Evolutionary conservation across 2,797 vertebrate genomes (phyloP).

Genomic region (Epinephelus awoara): DNA sequence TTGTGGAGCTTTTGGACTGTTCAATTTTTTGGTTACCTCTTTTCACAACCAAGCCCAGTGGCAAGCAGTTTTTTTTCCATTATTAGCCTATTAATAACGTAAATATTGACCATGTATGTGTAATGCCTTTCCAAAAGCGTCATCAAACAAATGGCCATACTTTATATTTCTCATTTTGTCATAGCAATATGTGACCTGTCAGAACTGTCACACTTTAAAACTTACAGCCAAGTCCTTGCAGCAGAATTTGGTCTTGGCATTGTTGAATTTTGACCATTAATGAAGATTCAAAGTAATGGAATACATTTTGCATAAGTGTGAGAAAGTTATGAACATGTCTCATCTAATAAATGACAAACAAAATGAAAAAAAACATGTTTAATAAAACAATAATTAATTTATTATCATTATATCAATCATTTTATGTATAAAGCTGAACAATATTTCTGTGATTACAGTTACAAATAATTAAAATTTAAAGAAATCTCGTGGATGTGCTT

Average conservation of each 20-base stretch:
- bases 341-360: background rate
- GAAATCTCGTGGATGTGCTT: constrained; percentile 48
- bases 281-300: background rate
- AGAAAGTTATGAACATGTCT: background rate
- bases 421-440: background rate
- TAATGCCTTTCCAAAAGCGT: background rate
- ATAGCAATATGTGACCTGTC: background rate
- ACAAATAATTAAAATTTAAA: background rate
- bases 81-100: background rate
- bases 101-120: background rate
- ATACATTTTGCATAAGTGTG: background rate
- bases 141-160: background rate
- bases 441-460: background rate
- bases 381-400: no score
- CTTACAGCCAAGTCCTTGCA: background rate
- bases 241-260: background rate
- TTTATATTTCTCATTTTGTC: background rate
- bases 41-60: background rate
- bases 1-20: background rate
- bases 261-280: no score
- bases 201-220: background rate
- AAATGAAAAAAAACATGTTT: background rate
- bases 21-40: background rate
- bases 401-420: background rate
- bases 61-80: no score